Percentiles rank a stretch among this genome's conserved stretches.
phyloP scores from a whole-genome alignment of 2,888 invertebrate species.

The Falcaria lacertinaria region DNA sequence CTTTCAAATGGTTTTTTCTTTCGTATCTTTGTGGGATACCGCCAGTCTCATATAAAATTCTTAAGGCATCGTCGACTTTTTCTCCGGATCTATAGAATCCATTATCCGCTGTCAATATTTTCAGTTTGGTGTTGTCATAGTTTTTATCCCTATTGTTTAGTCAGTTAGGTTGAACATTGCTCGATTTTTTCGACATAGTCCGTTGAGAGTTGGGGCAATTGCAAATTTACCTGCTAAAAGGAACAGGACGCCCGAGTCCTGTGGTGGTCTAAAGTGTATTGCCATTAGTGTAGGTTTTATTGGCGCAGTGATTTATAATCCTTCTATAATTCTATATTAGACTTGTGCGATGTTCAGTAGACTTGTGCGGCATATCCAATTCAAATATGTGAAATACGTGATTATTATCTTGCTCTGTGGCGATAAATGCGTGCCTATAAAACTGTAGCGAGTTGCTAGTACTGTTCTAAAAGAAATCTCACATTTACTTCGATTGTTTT shows the following conservation, averaged over 20 bases:
- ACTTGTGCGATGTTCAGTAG: neutral
- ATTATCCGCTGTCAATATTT: slow-evolving; percentile 22
- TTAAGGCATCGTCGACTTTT: slow-evolving; percentile 36
- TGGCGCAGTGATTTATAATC: slow-evolving; percentile 16
- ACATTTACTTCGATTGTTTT: too few species aligned
- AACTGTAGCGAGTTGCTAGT: neutral
- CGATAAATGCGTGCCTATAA: neutral
- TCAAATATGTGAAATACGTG: neutral
- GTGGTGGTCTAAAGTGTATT: slow-evolving; percentile 23
- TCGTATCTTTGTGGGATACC: slow-evolving; percentile 41
- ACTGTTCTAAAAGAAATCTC: too few species aligned
- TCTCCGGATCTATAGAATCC: slow-evolving; percentile 29
- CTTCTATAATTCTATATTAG: neutral
- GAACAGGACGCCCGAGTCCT: slow-evolving; percentile 39
- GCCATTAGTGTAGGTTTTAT: slow-evolving; percentile 29
- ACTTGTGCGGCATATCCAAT: too few species aligned
- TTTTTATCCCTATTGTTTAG: slow-evolving; percentile 27
- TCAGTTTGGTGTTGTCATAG: slow-evolving; percentile 13
- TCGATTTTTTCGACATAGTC: slow-evolving; percentile 36
- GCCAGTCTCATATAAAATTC: slow-evolving; percentile 30
- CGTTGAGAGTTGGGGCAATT: slow-evolving; percentile 44
- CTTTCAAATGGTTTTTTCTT: slow-evolving; percentile 32
- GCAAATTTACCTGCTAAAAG: slow-evolving; percentile 60
- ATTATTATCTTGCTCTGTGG: neutral
- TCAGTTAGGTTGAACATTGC: slow-evolving; percentile 36